Conservation (phyloP, 2,888 invertebrate genomes). For the Arge pagana region DNA sequence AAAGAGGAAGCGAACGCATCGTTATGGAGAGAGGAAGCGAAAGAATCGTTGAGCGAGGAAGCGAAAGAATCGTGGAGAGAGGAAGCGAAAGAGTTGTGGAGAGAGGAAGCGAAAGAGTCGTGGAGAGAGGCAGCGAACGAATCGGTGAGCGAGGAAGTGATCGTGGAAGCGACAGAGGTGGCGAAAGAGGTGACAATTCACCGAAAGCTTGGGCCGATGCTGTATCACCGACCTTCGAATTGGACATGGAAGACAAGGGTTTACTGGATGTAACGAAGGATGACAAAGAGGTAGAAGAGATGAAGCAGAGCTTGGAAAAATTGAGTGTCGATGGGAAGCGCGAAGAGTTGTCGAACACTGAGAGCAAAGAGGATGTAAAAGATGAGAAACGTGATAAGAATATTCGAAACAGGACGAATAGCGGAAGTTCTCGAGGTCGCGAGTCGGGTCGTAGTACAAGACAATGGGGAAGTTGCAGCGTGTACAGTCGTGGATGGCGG, state of each 20-base stretch:
- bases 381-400: constrained; percentile 56
- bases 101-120: too few relatives aligned
- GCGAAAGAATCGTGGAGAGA: too few relatives aligned
- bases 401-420: constrained; percentile 57
- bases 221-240: constrained; percentile 52
- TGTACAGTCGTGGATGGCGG: constrained; percentile 59
- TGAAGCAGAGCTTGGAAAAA: constrained; percentile 50
- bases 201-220: constrained; percentile 61
- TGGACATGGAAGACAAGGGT: constrained; percentile 59
- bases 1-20: constrained; percentile 11
- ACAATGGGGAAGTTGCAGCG: constrained; percentile 57
- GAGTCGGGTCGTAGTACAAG: constrained; percentile 54
- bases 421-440: constrained; percentile 57
- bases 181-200: constrained; percentile 42
- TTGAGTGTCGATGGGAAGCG: constrained; percentile 46
- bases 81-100: constrained; percentile 22
- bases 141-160: constrained; percentile 17
- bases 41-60: too few relatives aligned
- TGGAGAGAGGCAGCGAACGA: constrained; percentile 17
- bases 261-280: constrained; percentile 59
- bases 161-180: constrained; percentile 21
- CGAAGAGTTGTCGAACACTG: constrained; percentile 60
- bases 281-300: constrained; percentile 46
- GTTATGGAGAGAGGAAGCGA: constrained; percentile 22
- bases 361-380: constrained; percentile 50